These are phyloP conservation scores for Conus ventricosus DNA, from an alignment of 1,140 invertebrate species.

Conservation along the genomic window DNA sequence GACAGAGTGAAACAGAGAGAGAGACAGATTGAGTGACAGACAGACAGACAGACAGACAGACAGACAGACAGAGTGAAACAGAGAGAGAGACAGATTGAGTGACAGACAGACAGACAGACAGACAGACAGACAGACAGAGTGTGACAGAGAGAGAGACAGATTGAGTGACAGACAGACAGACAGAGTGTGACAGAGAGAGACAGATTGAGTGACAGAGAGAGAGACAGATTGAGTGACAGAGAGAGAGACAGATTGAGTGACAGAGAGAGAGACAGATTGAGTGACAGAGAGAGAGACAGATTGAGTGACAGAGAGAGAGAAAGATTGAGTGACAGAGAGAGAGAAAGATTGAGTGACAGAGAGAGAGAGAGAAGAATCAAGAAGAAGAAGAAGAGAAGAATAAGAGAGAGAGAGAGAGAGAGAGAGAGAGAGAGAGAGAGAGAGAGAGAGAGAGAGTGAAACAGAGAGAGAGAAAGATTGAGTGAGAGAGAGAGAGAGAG, in stretches of 20 bases:
- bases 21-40: no score
- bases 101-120: not conserved
- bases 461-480: no score
- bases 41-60: not conserved
- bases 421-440: constrained; percentile 17
- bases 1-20: not conserved
- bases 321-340: no score
- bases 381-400: not conserved
- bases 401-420: no score
- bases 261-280: no score
- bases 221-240: not conserved
- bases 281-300: not conserved
- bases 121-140: no score
- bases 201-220: constrained; percentile 21
- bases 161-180: no score
- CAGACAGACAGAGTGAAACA: no score
- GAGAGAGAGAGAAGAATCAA: constrained; percentile 19
- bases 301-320: not conserved
- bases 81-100: constrained; percentile 11
- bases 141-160: constrained; percentile 12
- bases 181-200: not conserved
- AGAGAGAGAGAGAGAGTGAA: not conserved
- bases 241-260: not conserved
- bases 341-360: no score
- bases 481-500: no score